phyloP scores from a whole-genome alignment of 1,140 invertebrate genomes.

The Cecropterus lyciades region DNA sequence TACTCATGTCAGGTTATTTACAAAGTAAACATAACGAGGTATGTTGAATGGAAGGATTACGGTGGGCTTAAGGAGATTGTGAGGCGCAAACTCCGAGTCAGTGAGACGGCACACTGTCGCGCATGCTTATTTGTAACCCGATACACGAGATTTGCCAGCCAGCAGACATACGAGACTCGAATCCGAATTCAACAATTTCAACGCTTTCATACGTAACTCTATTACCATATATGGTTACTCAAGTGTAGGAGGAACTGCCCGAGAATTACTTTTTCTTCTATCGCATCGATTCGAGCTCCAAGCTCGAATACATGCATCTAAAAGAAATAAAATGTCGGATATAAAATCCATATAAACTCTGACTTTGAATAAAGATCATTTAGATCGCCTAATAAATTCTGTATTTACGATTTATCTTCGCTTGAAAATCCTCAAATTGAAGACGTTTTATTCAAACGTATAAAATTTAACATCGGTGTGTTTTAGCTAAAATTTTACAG shows the following conservation, averaged over 20 bases:
- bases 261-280: slow-evolving; percentile 47
- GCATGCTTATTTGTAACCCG: slow-evolving; percentile 51
- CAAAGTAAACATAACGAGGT: slow-evolving; percentile 42
- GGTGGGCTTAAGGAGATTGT: slow-evolving; percentile 52
- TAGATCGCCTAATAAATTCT: slow-evolving; percentile 28
- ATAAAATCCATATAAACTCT: slow-evolving; percentile 30
- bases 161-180: slow-evolving; percentile 46
- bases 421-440: slow-evolving; percentile 21
- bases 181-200: slow-evolving; percentile 49
- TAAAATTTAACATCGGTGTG: slow-evolving; percentile 17
- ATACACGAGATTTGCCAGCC: slow-evolving; percentile 47
- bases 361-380: slow-evolving; percentile 23
- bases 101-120: slow-evolving; percentile 44
- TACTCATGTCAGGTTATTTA: slow-evolving; percentile 1
- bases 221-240: slow-evolving; percentile 39
- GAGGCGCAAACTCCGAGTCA: slow-evolving; percentile 45
- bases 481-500: slow-evolving; percentile 18
- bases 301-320: slow-evolving; percentile 26
- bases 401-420: slow-evolving; percentile 20
- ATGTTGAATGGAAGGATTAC: slow-evolving; percentile 51
- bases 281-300: slow-evolving; percentile 17
- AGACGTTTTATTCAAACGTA: slow-evolving; percentile 19
- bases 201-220: slow-evolving; percentile 49
- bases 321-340: slow-evolving; percentile 31
- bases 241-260: slow-evolving; percentile 44